A percentile compares a stretch with the other conserved stretches of the same genome.
Conservation (phyloP, 2,113 vertebrate species). For the Aptenodytes patagonicus region DNA sequence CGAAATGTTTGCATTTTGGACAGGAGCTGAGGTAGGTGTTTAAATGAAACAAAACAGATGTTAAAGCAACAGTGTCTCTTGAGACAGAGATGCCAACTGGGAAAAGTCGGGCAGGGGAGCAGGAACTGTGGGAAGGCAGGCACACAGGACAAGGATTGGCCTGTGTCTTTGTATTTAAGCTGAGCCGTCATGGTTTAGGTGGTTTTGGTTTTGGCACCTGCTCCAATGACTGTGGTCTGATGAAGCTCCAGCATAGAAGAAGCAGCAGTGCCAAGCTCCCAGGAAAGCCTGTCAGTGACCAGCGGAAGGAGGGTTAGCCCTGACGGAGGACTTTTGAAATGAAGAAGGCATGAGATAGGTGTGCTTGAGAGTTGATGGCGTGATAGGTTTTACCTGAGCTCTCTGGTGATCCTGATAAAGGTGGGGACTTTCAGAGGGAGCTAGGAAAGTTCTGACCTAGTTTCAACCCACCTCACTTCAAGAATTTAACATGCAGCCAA, state of each 20-base stretch:
- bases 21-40: conserved; percentile 58
- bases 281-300: not conserved
- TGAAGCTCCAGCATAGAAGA: not conserved
- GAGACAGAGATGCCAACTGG: not conserved
- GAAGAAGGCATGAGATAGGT: not conserved
- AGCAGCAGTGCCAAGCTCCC: not conserved
- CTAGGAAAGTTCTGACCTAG: not conserved
- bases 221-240: not conserved
- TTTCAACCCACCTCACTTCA: not conserved
- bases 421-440: not conserved
- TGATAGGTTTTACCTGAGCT: not conserved
- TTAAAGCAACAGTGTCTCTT: conserved; percentile 17
- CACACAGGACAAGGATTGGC: not conserved
- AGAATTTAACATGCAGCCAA: not conserved
- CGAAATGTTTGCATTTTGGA: conserved; percentile 58
- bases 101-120: not conserved
- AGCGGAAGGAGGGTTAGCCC: not conserved
- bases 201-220: not conserved
- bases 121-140: not conserved
- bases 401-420: not conserved
- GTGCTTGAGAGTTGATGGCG: not conserved
- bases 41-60: conserved; percentile 55
- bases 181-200: not conserved
- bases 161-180: not conserved
- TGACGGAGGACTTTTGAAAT: not conserved